These are phyloP conservation scores for Python bivittatus DNA, from an alignment of 2,113 vertebrate species.

Conservation along the genomic window DNA sequence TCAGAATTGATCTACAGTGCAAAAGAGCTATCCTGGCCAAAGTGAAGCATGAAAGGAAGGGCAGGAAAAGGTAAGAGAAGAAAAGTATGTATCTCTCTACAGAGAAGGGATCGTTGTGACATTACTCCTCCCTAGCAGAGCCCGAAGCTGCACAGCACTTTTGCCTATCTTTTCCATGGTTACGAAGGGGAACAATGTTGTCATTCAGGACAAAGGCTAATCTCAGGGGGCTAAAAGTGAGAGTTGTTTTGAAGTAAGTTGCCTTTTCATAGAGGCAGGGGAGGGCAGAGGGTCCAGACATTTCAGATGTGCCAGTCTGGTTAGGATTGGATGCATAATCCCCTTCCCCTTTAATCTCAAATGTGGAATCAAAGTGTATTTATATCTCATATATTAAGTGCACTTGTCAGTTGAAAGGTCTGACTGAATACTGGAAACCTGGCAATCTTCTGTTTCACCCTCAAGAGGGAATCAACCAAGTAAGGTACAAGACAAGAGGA, in stretches of 20 bases:
- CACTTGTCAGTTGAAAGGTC: neutral
- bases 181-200: neutral
- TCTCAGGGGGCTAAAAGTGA: neutral
- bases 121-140: conserved; percentile 57
- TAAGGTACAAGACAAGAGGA: neutral
- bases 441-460: neutral
- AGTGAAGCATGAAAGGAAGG: neutral
- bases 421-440: neutral
- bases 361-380: neutral
- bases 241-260: neutral
- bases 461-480: neutral
- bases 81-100: conserved; percentile 8
- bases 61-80: neutral
- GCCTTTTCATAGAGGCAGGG: neutral
- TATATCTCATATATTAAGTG: neutral
- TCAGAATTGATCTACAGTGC: conserved; percentile 30
- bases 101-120: conserved; percentile 42
- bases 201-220: neutral
- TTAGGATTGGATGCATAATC: neutral
- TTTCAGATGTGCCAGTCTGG: conserved; percentile 1
- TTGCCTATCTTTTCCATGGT: neutral
- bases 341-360: neutral
- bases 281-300: neutral
- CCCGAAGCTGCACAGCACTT: neutral
- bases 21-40: neutral